phyloP scores from a whole-genome alignment of 2,113 vertebrate species.

The Gavia stellata region DNA sequence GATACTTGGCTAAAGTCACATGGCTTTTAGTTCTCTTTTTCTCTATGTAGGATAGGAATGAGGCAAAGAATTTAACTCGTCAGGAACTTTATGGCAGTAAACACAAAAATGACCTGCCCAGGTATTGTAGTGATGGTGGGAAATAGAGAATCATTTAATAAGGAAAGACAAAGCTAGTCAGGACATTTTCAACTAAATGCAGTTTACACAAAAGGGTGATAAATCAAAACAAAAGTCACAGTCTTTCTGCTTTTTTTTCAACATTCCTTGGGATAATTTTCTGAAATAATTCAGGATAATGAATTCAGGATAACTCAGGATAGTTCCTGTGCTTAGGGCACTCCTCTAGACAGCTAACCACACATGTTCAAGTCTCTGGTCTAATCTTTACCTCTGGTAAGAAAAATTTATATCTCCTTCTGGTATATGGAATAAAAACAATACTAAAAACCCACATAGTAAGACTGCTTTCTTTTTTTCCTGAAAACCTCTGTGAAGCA shows the following conservation, averaged over 20 bases:
- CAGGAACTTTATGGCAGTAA: not conserved
- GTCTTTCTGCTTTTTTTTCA: not conserved
- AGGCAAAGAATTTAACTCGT: not conserved
- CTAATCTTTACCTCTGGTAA: not conserved
- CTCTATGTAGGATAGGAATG: not conserved
- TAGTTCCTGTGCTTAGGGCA: not conserved
- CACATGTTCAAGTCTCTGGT: not conserved
- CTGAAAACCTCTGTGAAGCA: not conserved
- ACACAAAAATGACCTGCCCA: too few species aligned
- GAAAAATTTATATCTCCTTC: rapidly evolving
- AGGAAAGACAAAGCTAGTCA: not conserved
- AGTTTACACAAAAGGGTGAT: not conserved
- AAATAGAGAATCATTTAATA: not conserved
- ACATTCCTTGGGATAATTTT: not conserved
- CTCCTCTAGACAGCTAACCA: not conserved
- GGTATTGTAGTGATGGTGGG: too few species aligned
- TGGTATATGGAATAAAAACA: not conserved
- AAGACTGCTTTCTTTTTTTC: not conserved
- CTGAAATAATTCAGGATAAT: not conserved
- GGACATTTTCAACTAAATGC: not conserved
- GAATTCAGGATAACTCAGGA: not conserved
- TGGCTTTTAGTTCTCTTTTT: not conserved
- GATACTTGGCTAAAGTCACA: not conserved
- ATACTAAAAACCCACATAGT: not conserved
- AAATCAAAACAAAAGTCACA: not conserved